These are phyloP conservation scores for Menidia beryllina DNA, from an alignment of 2,113 vertebrate species.

Conservation along the genomic window DNA sequence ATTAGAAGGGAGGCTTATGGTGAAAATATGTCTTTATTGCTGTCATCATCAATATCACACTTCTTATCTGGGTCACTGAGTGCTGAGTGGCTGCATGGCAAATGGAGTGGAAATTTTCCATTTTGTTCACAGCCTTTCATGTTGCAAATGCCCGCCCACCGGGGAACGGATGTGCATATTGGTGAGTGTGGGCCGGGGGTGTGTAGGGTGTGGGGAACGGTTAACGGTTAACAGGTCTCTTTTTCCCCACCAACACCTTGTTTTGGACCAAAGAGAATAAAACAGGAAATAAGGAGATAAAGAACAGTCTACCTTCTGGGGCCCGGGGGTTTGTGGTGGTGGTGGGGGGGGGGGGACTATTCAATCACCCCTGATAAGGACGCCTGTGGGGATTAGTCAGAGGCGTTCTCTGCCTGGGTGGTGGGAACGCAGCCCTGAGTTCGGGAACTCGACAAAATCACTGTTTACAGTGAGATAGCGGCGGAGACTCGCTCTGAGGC, in stretches of 20 bases:
- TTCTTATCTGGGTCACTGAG: slow-evolving; percentile 77
- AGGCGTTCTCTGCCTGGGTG: slow-evolving; percentile 68
- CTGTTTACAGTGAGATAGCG: slow-evolving; percentile 58
- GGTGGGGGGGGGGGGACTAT: too few species aligned
- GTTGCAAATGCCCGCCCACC: slow-evolving; percentile 51
- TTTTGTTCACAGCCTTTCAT: slow-evolving; percentile 69
- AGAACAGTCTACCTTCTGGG: slow-evolving; percentile 55
- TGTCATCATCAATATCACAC: slow-evolving; percentile 74
- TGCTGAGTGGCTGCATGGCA: slow-evolving; percentile 73
- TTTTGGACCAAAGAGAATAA: slow-evolving; percentile 48
- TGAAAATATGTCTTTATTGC: slow-evolving; percentile 75
- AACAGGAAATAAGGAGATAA: slow-evolving; percentile 66
- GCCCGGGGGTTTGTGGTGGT: too few species aligned
- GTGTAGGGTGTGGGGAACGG: too few species aligned
- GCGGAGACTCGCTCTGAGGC: slow-evolving; percentile 50
- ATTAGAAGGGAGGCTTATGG: slow-evolving; percentile 71
- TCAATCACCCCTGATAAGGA: slow-evolving; percentile 73
- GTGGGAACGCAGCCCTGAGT: slow-evolving; percentile 49
- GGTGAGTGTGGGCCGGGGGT: too few species aligned
- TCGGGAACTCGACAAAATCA: slow-evolving; percentile 63
- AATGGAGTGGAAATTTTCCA: slow-evolving; percentile 74
- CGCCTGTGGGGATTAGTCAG: slow-evolving; percentile 70
- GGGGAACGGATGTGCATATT: slow-evolving; percentile 41
- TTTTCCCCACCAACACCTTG: slow-evolving; percentile 49
- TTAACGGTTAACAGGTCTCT: slow-evolving; percentile 67